Conservation (phyloP, 2,797 vertebrate genomes). For the Coregonus suidteri region DNA sequence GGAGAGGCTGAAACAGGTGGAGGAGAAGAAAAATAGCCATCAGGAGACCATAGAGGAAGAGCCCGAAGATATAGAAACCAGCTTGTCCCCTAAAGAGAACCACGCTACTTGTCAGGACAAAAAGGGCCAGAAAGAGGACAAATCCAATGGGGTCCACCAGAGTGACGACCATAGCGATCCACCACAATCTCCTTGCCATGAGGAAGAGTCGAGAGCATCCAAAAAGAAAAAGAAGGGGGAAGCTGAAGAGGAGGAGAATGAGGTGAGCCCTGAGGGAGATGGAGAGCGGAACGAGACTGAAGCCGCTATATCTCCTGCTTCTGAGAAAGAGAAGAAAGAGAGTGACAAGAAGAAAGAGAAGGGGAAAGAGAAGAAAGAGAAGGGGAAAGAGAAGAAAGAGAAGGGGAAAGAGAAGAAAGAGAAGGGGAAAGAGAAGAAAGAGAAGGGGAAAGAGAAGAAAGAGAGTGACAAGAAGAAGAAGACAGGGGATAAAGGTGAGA, state of each 20-base stretch:
- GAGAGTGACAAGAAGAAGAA: constrained; percentile 65
- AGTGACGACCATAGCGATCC: not conserved
- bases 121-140: constrained; percentile 8
- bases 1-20: constrained; percentile 16
- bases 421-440: constrained; percentile 24
- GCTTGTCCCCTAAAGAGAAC: constrained; percentile 15
- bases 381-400: not conserved
- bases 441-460: constrained; percentile 41
- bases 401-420: constrained; percentile 43
- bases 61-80: not conserved
- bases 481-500: constrained; percentile 72
- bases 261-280: constrained; percentile 19
- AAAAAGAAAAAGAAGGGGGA: constrained; percentile 38
- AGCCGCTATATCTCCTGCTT: constrained; percentile 21
- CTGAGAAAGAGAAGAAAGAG: constrained; percentile 52
- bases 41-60: constrained; percentile 26
- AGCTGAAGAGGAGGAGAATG: constrained; percentile 38
- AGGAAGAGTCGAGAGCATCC: constrained; percentile 15
- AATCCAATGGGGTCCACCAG: constrained; percentile 9
- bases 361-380: constrained; percentile 38
- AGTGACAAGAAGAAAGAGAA: constrained; percentile 6
- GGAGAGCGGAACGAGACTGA: constrained; percentile 31
- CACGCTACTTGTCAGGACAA: not conserved
- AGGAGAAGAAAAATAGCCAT: constrained; percentile 10
- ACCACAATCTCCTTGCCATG: constrained; percentile 7